Base-by-base conservation (phyloP, 2,888 invertebrate species). In the Carterocephalus palaemon region DNA sequence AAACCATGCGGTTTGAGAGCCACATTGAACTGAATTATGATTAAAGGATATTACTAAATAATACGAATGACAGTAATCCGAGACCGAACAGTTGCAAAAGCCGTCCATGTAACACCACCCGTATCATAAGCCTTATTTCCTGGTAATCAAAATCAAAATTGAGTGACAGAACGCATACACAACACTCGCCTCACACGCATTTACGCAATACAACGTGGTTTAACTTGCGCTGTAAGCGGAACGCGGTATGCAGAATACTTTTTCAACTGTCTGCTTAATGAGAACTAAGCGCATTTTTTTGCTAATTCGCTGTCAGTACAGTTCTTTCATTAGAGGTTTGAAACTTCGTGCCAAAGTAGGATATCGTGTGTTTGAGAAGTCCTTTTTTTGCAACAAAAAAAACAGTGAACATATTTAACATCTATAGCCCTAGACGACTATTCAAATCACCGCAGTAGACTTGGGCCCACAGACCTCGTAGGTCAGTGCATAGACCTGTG, bases 41-140 rank as follows among this genome's bases (percentile, higher is more conserved):
- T 9, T 26, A 42, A 33, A 56, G 62, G 60, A 61, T 59, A 59
- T 65, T 65, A 59, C 62, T 47, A 60, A 62, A 65, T 56, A 56
- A 56, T 59, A 56, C 52, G 51, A 24, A 41, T 12, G 52, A 56
- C 54, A 56, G 64, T 61, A 63, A 64, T 56, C 52, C 19, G 26
- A 42, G 26, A 12, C 33, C 15, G 17, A 29, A 23, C 33, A 28
- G 34, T 46, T 47, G 40, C 46, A 47, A 47, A 40, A 47, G 10
- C 23, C 46, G 31, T 31, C 40, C 46, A 40, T 47, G 46, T 47
- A 47, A 47, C 40, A 28, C 13, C 26, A 34, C 7, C 34, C 22
- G 46, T 47, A 47, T 40, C 20, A 4, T 17, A 17, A 34, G 20
- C 15, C 20, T 42, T 42, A 28, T 7, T 4, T 1, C 13, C 7